Conservation (phyloP, 2,888 invertebrate genomes). For the Teleogryllus oceanicus region DNA sequence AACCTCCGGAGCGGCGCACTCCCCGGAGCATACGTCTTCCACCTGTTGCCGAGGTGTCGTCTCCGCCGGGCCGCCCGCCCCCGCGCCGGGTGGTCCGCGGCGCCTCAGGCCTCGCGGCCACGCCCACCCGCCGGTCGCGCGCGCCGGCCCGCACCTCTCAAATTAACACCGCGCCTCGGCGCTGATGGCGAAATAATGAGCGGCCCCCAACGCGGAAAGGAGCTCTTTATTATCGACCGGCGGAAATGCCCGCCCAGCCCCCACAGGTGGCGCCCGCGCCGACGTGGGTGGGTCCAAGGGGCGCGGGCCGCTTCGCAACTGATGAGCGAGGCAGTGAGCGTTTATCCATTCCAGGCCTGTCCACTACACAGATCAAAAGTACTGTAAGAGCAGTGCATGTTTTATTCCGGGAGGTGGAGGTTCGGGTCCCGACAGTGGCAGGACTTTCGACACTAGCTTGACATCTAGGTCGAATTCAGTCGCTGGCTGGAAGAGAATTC, state of each 20-base stretch:
- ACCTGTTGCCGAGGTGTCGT: no score
- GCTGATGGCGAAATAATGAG: slow-evolving; percentile 3
- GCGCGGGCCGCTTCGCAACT: not conserved
- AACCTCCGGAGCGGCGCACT: no score
- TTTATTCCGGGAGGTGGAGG: no score
- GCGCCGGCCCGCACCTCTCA: not conserved
- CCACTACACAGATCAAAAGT: no score
- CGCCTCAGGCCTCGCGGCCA: not conserved
- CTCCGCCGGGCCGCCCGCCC: not conserved
- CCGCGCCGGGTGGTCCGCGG: slow-evolving; percentile 1
- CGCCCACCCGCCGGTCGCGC: not conserved
- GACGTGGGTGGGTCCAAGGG: not conserved
- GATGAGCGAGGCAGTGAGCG: no score
- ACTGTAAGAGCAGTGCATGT: no score
- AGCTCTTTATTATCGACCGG: slow-evolving; percentile 6
- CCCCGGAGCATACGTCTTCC: no score
- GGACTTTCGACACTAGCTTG: no score
- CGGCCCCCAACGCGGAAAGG: slow-evolving; percentile 3
- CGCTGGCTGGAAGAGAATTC: no score
- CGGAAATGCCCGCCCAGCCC: not conserved
- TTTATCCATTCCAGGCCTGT: no score
- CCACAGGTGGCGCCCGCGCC: not conserved
- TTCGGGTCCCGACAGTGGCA: no score
- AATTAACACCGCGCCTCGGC: not conserved
- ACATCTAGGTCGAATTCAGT: no score